Base-by-base conservation (phyloP, 2,797 vertebrate species). In the Danio choprae region DNA sequence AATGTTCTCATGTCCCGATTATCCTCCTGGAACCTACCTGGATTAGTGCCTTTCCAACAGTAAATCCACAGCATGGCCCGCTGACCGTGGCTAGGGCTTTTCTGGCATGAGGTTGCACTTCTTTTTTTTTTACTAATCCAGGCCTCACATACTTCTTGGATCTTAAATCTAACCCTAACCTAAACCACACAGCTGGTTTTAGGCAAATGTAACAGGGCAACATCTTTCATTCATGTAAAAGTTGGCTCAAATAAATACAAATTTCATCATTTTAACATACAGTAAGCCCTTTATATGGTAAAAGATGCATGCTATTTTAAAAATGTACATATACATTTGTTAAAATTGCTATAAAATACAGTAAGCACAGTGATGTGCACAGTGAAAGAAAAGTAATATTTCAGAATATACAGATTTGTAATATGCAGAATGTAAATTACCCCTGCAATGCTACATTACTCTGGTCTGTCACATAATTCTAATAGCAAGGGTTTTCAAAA, bases 1-100 rank as follows among this genome's bases (percentile, higher is more conserved):
- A 64, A 73, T 62, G 48, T 73, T 80, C 59, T 53, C 58, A 71
- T 60, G 76, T 58, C 64, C 55, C 36, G 56, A 71, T 79, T 70
- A 79, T 80, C 68, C 59, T 73, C 68, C 20, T 36, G 58, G 38
- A 63, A 71, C 58, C 77, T 55, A 53, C 69, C 77, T 71, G 15
- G 77, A 80, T 80, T 80, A 64, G 56, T 70, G 56, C 22, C 51
- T 69, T 79, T 71, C 55, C 36, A 62, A 62, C 18, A 62, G 56
- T 79, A 70, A 79, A 79, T 70, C 55, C 15, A 4, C 36, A 60
- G n/a, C 44, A 62, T 50, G 29, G 65, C 76, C 36, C 2, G 36
- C 65, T 78, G 65, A 70, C 76, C 18, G n/a, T 69, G 65, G 76
- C 53, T 40, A 46, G n/a, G 76, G 53, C 20, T 79, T 70, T 36